These are phyloP conservation scores for Hemicrepidius hirtus DNA, from an alignment of 2,888 invertebrate genomes.

Conservation along the genomic window DNA sequence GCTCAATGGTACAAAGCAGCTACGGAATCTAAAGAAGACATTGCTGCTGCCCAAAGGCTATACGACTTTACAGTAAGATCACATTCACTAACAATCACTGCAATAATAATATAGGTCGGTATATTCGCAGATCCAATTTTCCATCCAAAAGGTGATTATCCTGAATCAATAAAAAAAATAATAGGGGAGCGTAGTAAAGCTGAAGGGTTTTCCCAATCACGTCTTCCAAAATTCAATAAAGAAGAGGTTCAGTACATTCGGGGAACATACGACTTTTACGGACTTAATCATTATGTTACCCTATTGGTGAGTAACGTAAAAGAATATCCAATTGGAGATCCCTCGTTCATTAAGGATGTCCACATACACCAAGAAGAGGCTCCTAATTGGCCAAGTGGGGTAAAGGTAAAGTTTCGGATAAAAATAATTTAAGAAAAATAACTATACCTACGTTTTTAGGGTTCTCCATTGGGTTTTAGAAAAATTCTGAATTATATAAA, in stretches of 20 bases:
- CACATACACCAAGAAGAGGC: too few relatives aligned
- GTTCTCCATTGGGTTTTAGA: slow-evolving; percentile 76
- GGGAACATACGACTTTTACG: slow-evolving; percentile 82
- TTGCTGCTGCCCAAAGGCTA: slow-evolving; percentile 73
- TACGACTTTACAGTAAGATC: slow-evolving; percentile 74
- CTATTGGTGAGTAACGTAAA: background rate
- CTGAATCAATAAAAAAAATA: slow-evolving; percentile 77
- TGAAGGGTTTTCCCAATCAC: slow-evolving; percentile 77
- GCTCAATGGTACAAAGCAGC: slow-evolving; percentile 74
- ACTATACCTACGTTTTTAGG: too few relatives aligned
- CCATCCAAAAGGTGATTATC: slow-evolving; percentile 79
- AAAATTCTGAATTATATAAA: slow-evolving; percentile 74
- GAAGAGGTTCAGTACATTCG: slow-evolving; percentile 77
- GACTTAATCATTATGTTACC: slow-evolving; percentile 84
- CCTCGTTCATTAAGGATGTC: too few relatives aligned
- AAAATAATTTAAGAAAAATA: too few relatives aligned
- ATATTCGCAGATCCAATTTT: slow-evolving; percentile 82
- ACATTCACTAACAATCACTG: background rate
- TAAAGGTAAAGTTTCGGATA: too few relatives aligned
- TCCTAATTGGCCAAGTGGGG: too few relatives aligned
- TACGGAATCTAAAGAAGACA: slow-evolving; percentile 70
- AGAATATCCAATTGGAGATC: background rate
- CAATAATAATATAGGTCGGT: slow-evolving; percentile 72
- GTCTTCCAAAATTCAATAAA: slow-evolving; percentile 77
- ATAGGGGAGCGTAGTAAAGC: slow-evolving; percentile 75